These are phyloP conservation scores for Oplegnathus fasciatus DNA, from an alignment of 2,113 vertebrate species.

Conservation along the genomic window DNA sequence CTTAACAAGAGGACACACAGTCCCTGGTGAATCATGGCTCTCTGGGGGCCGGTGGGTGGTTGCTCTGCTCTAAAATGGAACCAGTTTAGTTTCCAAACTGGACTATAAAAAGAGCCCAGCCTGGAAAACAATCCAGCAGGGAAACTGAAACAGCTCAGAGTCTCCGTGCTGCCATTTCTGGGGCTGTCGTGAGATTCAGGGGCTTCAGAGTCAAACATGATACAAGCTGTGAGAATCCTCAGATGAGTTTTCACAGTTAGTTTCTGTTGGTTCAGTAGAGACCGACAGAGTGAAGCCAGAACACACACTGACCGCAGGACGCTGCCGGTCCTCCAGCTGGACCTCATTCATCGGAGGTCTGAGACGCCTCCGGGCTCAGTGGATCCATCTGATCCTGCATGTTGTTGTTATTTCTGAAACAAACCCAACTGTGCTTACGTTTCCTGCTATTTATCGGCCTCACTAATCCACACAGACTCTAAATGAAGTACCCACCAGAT, in stretches of 20 bases:
- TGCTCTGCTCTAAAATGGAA: slow-evolving; percentile 22
- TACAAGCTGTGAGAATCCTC: not conserved
- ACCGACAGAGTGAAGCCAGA: not conserved
- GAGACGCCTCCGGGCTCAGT: not conserved
- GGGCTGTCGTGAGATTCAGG: not conserved
- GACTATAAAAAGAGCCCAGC: slow-evolving; percentile 22
- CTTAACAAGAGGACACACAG: not conserved
- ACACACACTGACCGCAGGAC: slow-evolving; percentile 3
- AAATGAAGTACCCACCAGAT: not conserved
- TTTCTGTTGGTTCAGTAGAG: slow-evolving; percentile 14
- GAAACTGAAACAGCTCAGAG: not conserved
- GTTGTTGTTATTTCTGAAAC: slow-evolving; percentile 30
- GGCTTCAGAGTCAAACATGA: not conserved
- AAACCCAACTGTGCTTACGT: slow-evolving; percentile 26
- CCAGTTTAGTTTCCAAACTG: slow-evolving; percentile 28
- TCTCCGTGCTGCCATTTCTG: not conserved
- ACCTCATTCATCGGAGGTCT: not conserved
- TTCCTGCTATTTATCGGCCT: slow-evolving; percentile 6
- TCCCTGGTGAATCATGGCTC: not conserved
- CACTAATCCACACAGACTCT: not conserved
- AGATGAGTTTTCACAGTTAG: slow-evolving; percentile 18
- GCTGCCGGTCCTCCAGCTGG: slow-evolving; percentile 23
- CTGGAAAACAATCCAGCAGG: slow-evolving; percentile 7
- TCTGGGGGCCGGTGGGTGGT: not conserved
- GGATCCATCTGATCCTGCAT: slow-evolving; percentile 19